phyloP scores from a whole-genome alignment of 37 sponge, comb jelly and placozoan species.

The Spongilla lacustris region DNA sequence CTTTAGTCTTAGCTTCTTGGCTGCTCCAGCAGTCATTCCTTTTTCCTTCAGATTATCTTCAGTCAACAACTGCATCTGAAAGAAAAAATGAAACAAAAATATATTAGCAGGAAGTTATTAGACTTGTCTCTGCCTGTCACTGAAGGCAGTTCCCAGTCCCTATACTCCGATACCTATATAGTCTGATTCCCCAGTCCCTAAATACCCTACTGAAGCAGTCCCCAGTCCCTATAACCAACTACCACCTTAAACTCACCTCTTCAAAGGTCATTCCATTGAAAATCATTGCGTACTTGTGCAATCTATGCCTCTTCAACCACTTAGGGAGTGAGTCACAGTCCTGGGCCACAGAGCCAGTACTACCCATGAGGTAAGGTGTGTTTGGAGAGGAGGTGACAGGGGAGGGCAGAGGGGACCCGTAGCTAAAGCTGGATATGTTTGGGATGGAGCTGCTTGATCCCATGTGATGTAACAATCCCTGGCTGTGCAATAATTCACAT shows the following conservation, averaged over 20 bases:
- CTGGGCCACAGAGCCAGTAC: background rate
- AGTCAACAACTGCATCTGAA: slow-evolving; percentile 31
- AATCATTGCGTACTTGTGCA: slow-evolving; percentile 73
- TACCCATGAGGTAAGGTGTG: background rate
- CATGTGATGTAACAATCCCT: background rate
- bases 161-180: too few species aligned
- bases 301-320: slow-evolving; percentile 74
- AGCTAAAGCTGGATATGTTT: background rate
- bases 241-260: slow-evolving; percentile 46
- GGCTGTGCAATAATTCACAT: background rate
- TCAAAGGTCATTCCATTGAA: slow-evolving; percentile 72
- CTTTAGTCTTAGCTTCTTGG: slow-evolving; percentile 71
- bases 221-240: background rate
- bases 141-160: background rate
- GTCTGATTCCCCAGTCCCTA: too few species aligned
- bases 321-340: slow-evolving; percentile 51
- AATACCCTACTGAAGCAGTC: background rate
- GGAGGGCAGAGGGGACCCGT: slow-evolving; percentile 44
- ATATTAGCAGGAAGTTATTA: background rate
- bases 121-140: background rate
- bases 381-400: slow-evolving; percentile 37
- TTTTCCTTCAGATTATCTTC: slow-evolving; percentile 46
- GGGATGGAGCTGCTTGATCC: slow-evolving; percentile 6
- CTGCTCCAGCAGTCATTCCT: slow-evolving; percentile 80
- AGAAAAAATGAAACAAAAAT: background rate